Conservation (phyloP, 2,888 invertebrate species). For the Catocala sponsa region DNA sequence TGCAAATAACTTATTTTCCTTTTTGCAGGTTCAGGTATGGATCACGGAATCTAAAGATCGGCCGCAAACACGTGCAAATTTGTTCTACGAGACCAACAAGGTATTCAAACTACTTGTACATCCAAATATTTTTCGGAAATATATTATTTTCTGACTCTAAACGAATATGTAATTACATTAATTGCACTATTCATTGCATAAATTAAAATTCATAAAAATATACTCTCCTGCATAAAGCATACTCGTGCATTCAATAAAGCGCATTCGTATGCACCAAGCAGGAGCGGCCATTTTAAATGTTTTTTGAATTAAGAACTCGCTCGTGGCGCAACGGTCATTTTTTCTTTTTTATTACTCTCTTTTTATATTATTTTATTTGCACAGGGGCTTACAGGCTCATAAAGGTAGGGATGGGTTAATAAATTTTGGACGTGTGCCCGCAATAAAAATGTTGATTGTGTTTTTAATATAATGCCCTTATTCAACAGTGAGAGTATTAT, state of each 20-base stretch:
- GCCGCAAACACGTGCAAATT: too few relatives aligned
- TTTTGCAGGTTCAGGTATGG: too few relatives aligned
- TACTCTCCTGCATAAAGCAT: conserved; percentile 3
- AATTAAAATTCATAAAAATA: conserved; percentile 4
- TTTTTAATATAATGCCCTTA: conserved; percentile 49
- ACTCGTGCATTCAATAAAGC: conserved; percentile 35
- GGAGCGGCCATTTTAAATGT: conserved; percentile 52
- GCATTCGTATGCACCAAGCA: conserved; percentile 48
- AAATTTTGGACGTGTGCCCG: conserved; percentile 58
- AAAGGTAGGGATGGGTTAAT: conserved; percentile 69
- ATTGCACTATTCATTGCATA: not conserved
- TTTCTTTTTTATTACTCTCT: conserved; percentile 52
- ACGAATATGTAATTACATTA: not conserved
- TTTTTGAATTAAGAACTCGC: conserved; percentile 57
- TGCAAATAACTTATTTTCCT: too few relatives aligned
- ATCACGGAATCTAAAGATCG: too few relatives aligned
- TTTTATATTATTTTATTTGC: conserved; percentile 70
- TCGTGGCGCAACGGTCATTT: conserved; percentile 65
- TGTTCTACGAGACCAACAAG: too few relatives aligned
- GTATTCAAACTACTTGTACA: too few relatives aligned
- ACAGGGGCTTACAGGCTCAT: conserved; percentile 68
- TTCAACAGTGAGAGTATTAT: conserved; percentile 41
- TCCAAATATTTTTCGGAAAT: too few relatives aligned
- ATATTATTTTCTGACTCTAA: not conserved
- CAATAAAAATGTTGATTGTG: conserved; percentile 60